Evolutionary conservation across 2,797 vertebrate genomes (phyloP).

Genomic region (Discoglossus pictus): DNA sequence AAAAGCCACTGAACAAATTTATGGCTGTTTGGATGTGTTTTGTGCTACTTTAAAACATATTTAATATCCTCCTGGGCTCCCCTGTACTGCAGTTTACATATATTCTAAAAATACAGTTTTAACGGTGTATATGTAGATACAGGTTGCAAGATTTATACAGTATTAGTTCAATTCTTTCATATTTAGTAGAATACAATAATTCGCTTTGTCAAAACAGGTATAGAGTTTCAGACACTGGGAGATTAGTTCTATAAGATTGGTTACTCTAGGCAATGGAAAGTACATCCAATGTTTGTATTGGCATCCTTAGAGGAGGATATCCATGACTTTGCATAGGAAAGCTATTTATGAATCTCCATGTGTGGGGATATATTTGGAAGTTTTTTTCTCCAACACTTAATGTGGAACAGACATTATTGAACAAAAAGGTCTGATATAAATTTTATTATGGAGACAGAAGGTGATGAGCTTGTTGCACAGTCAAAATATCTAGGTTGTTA

Average conservation of each 20-base stretch:
- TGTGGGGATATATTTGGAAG: slow-evolving; percentile 7
- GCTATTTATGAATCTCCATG: slow-evolving; percentile 3
- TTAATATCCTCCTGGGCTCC: too few species aligned
- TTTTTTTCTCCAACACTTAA: slow-evolving; percentile 9
- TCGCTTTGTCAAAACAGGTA: too few species aligned
- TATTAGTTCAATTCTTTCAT: too few species aligned
- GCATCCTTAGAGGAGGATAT: neutral
- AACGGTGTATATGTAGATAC: too few species aligned
- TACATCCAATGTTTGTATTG: neutral
- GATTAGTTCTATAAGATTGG: neutral
- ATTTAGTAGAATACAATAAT: too few species aligned
- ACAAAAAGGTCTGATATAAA: neutral
- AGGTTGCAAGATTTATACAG: too few species aligned
- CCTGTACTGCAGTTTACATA: too few species aligned
- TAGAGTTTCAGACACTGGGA: neutral
- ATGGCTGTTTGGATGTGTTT: too few species aligned
- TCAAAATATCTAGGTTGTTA: slow-evolving; percentile 22
- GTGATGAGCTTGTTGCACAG: slow-evolving; percentile 17
- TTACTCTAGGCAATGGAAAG: slow-evolving; percentile 1
- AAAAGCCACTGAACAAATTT: too few species aligned
- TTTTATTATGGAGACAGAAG: slow-evolving; percentile 1
- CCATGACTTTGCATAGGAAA: neutral
- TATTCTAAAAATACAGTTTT: too few species aligned
- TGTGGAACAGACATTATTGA: neutral
- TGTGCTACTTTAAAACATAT: too few species aligned